Evolutionary conservation across 2,113 vertebrate species (phyloP), one percentile per base, ranked within the genome.

Genomic region (Eulacestoma nigropectus): DNA sequence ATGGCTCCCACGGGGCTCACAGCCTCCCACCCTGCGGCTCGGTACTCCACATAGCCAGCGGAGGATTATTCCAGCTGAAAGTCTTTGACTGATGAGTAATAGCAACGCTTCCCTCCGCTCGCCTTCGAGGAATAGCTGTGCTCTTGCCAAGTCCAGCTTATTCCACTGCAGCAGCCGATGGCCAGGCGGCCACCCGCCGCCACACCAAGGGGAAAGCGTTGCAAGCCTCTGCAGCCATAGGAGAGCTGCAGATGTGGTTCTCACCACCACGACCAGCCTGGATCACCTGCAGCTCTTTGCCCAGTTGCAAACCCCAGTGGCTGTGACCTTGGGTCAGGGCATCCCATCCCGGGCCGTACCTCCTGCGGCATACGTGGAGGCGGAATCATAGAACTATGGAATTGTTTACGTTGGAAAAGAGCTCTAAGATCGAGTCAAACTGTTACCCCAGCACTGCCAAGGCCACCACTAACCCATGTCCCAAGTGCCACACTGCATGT

Each of bases 51-150:
- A 27, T 0, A n/a, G 63, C 35, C 93, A 37, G 76, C 0, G 0
- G 70, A 67, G 93, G 93, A 93, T 95, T 93, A 96, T 55, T 89
- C 73, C 93, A 96, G 87, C 89, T 96, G 89, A 84, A 95, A 91
- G 63, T 74, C 95, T 93, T 52, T 60, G 93, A 70, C 64, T 93
- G 96, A 95, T 96, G 94, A 96, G 75, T 86, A 95, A 95, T 6
- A 95, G 91, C 72, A 44, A 49, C 0, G 1, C 65, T 95, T 47
- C 89, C 65, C 75, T 83, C 78, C 0, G 0, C 65, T 73, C 1
- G 78, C 94, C 89, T 96, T 97, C 74, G 62, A 97, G 91, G 91
- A 96, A 97, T 4, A 64, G 87, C 87, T 83, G 68, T 50, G 88
- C 57, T 75, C 50, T 11, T 94, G 93, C 90, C 91, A 95, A 96